These are phyloP conservation scores for Enteromius thamalakanensis DNA, from an alignment of 2,797 vertebrate genomes.

Conservation along the genomic window DNA sequence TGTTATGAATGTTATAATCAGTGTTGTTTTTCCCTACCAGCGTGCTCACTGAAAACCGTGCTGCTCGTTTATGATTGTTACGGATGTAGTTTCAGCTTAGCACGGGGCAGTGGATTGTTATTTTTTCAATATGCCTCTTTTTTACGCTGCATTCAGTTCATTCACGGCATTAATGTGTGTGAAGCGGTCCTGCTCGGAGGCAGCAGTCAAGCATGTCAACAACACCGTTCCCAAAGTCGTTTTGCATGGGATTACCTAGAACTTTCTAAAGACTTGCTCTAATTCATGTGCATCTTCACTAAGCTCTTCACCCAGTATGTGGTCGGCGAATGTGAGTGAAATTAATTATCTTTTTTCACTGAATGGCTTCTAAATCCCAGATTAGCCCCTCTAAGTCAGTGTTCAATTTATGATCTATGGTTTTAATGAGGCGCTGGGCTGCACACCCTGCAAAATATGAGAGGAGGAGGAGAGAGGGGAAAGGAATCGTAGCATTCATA, in stretches of 20 bases:
- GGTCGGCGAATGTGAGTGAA: slow-evolving; percentile 49
- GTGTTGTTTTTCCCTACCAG: not conserved
- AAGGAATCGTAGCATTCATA: slow-evolving; percentile 15
- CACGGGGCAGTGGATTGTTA: slow-evolving; percentile 10
- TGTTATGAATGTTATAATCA: slow-evolving; percentile 28
- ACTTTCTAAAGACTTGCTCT: slow-evolving; percentile 48
- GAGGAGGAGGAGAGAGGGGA: slow-evolving; percentile 14
- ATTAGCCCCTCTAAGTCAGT: slow-evolving; percentile 50
- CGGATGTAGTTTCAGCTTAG: slow-evolving; percentile 10
- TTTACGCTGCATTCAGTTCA: slow-evolving; percentile 18
- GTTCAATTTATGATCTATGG: slow-evolving; percentile 55
- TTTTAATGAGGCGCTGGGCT: slow-evolving; percentile 47
- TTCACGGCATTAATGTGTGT: slow-evolving; percentile 15
- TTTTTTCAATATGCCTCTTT: slow-evolving; percentile 39
- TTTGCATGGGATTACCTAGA: slow-evolving; percentile 41
- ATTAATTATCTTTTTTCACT: slow-evolving; percentile 56
- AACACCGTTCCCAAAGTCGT: slow-evolving; percentile 33
- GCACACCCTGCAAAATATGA: slow-evolving; percentile 32
- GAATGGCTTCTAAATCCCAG: slow-evolving; percentile 57
- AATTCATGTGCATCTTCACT: slow-evolving; percentile 48
- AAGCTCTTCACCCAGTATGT: slow-evolving; percentile 45
- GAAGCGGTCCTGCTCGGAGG: slow-evolving; percentile 35
- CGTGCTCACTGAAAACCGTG: not conserved
- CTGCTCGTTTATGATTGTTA: slow-evolving; percentile 32
- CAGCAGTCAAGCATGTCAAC: slow-evolving; percentile 26